Evolutionary conservation across 2,113 vertebrate genomes (phyloP), one percentile per base, ranked within the genome.

Genomic region (Ictalurus punctatus): DNA sequence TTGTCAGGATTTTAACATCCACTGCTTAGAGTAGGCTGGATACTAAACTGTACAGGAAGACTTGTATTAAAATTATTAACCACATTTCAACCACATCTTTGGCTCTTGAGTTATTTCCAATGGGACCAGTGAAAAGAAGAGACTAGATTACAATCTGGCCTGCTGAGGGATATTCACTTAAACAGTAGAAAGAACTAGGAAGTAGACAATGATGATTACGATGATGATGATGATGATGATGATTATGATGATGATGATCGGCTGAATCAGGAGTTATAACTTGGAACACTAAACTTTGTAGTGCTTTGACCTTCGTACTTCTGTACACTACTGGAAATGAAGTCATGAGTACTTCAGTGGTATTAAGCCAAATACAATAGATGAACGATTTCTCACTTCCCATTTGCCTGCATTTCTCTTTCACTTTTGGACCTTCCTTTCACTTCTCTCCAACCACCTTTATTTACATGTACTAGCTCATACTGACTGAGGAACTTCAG

Each of bases 361-460:
- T 58, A 59, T 59, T 63, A 44, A 63, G 30, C 81, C 81, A 37
- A 83, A 40, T 83, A 83, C 56, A 83, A 83, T 83, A 83, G 37
- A 16, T 8, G 23, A 63, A 59, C 58, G 63, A 44, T 44, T 83
- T 83, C 34, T 83, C 81, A 63, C 81, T 83, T 83, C 81, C 34
- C 16, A 16, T 40, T 63, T 83, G 23, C 59, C 10, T 7, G 54
- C 6, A 58, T 83, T 83, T 83, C 81, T 83, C 58, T 83, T 63
- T 63, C 58, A 59, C 34, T 83, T 59, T 63, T 58, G 54, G 52
- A 81, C 78, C n/a, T n/a, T 81, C 48, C 52, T 56, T 81, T 81
- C 52, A 81, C 76, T 48, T 78, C 74, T 78, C 10, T 25, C 40
- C 40, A 79, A 83, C 30, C 3, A 4, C n/a, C 6, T 44, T 14